These are phyloP conservation scores for Cydia amplana DNA, from an alignment of 1,140 invertebrate genomes.

Conservation along the genomic window DNA sequence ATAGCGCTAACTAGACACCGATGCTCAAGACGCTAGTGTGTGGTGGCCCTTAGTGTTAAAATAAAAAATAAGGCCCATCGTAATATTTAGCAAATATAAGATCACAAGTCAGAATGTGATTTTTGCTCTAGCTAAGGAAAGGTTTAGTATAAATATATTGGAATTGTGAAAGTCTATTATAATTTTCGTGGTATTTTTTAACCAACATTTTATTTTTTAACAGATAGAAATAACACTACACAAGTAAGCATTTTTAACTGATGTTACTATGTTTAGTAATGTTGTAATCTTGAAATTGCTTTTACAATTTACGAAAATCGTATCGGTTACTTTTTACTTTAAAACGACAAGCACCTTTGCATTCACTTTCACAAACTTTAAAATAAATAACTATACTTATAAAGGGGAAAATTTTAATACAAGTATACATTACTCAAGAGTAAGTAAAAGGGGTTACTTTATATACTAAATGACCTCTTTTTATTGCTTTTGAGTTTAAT, in stretches of 20 bases:
- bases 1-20: too few relatives aligned
- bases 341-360: not conserved
- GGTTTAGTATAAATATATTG: slow-evolving; percentile 2
- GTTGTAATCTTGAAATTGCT: not conserved
- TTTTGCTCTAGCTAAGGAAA: not conserved
- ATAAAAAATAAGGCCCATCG: not conserved
- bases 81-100: not conserved
- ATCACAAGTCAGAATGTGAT: not conserved
- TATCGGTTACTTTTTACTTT: not conserved
- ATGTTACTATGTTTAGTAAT: too few relatives aligned
- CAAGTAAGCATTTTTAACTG: too few relatives aligned
- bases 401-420: not conserved
- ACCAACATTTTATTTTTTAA: not conserved
- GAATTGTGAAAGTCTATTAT: slow-evolving; percentile 18
- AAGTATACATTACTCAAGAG: not conserved
- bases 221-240: not conserved
- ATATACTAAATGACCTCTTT: too few relatives aligned
- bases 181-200: slow-evolving; percentile 2
- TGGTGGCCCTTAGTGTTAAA: not conserved
- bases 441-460: too few relatives aligned
- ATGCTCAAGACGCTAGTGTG: too few relatives aligned
- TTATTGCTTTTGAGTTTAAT: too few relatives aligned
- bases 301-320: not conserved
- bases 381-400: not conserved
- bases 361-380: not conserved